Evolutionary conservation across 2,888 invertebrate species (phyloP).

Genomic region (Parnassius apollo): DNA sequence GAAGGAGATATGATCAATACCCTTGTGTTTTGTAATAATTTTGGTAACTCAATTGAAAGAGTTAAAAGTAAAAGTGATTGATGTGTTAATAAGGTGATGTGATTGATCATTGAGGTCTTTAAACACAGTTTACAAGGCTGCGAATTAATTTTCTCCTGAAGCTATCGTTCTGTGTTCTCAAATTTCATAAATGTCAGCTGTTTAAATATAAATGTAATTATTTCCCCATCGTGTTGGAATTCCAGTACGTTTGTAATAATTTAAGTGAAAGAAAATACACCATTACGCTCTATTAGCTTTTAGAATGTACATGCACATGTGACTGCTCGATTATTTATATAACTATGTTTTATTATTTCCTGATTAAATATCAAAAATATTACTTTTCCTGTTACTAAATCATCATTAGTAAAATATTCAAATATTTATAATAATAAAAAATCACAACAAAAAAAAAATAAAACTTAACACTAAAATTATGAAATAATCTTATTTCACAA

Average conservation of each 20-base stretch:
- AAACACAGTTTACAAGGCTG: constrained; percentile 34
- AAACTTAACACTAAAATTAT: too few relatives aligned
- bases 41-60: constrained; percentile 39
- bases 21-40: constrained; percentile 45
- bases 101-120: constrained; percentile 69
- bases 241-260: constrained; percentile 1
- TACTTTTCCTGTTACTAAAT: too few relatives aligned
- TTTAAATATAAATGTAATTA: constrained; percentile 3
- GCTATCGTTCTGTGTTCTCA: constrained; percentile 1
- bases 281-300: constrained; percentile 34
- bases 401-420: too few relatives aligned
- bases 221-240: background rate
- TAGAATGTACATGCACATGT: constrained; percentile 60
- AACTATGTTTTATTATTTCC: constrained; percentile 12
- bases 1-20: constrained; percentile 68
- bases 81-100: constrained; percentile 43
- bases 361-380: constrained; percentile 33
- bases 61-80: constrained; percentile 24
- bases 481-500: too few relatives aligned
- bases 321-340: constrained; percentile 41
- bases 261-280: constrained; percentile 11
- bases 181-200: constrained; percentile 5
- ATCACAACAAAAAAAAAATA: too few relatives aligned
- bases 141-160: background rate
- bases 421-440: too few relatives aligned